Evolutionary conservation across 1,140 invertebrate species (phyloP).

Genomic region (Drosophila athabasca): DNA sequence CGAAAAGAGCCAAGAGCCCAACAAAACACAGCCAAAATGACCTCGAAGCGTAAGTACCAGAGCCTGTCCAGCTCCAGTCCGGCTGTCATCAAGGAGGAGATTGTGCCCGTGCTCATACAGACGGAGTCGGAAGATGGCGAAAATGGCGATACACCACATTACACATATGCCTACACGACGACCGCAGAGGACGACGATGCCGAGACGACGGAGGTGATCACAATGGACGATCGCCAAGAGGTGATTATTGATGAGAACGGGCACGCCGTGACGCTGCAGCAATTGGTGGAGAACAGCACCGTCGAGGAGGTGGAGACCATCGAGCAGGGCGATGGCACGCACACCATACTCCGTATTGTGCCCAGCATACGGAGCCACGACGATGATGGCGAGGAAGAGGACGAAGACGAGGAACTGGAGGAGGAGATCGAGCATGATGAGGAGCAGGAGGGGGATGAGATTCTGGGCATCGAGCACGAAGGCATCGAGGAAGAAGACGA

Average conservation of each 20-base stretch:
- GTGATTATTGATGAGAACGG: slow-evolving; percentile 82
- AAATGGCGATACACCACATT: slow-evolving; percentile 48
- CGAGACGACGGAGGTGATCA: slow-evolving; percentile 68
- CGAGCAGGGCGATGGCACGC: slow-evolving; percentile 78
- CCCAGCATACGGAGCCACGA: slow-evolving; percentile 47
- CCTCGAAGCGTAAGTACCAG: slow-evolving; percentile 71
- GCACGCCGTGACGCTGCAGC: slow-evolving; percentile 72
- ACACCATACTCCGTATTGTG: slow-evolving; percentile 76
- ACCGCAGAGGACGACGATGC: slow-evolving; percentile 64
- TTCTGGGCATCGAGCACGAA: slow-evolving; percentile 3
- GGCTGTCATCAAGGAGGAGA: slow-evolving; percentile 59
- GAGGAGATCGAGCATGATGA: slow-evolving; percentile 54
- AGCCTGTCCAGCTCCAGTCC: slow-evolving; percentile 31
- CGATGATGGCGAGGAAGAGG: slow-evolving; percentile 43
- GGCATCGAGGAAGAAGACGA: slow-evolving; percentile 59
- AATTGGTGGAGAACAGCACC: slow-evolving; percentile 73
- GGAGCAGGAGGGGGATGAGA: slow-evolving; percentile 43
- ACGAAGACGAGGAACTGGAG: slow-evolving; percentile 25
- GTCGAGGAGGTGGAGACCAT: slow-evolving; percentile 78
- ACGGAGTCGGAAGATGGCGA: slow-evolving; percentile 50
- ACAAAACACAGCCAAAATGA: slow-evolving; percentile 43
- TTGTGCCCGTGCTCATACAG: slow-evolving; percentile 74
- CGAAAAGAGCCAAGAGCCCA: not conserved
- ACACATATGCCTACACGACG: slow-evolving; percentile 74
- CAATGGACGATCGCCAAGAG: slow-evolving; percentile 66